These are phyloP conservation scores for Leptonema lineaticorne DNA, from an alignment of 1,140 invertebrate genomes.

Conservation along the genomic window DNA sequence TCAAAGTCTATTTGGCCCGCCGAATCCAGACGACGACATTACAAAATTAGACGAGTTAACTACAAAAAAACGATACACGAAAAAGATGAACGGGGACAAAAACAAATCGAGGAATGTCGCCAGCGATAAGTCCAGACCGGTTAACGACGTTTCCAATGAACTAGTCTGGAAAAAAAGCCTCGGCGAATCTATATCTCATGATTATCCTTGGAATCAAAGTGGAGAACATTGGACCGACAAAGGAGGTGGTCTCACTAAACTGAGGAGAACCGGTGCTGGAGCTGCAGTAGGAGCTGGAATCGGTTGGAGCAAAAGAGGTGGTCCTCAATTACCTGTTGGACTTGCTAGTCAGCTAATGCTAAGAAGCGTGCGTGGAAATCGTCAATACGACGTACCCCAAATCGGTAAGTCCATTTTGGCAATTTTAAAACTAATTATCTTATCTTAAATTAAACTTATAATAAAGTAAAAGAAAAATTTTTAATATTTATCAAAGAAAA, in stretches of 20 bases:
- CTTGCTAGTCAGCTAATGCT: constrained; percentile 64
- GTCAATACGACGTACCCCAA: constrained; percentile 70
- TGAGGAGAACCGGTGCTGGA: constrained; percentile 19
- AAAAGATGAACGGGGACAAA: constrained; percentile 38
- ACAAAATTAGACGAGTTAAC: constrained; percentile 40
- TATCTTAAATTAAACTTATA: no score
- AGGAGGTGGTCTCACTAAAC: constrained; percentile 26
- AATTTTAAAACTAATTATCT: no score
- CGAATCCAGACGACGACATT: constrained; percentile 40
- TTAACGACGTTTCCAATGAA: constrained; percentile 28
- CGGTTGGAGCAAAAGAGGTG: constrained; percentile 29
- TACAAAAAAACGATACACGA: constrained; percentile 39
- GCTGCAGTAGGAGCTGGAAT: neutral
- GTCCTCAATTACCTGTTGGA: constrained; percentile 44
- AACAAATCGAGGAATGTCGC: constrained; percentile 30
- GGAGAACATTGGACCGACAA: constrained; percentile 36
- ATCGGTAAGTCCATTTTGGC: constrained; percentile 61
- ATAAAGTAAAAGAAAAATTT: no score
- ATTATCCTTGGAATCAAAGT: constrained; percentile 39
- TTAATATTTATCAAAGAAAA: neutral
- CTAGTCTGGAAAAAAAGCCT: constrained; percentile 39
- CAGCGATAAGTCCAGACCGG: constrained; percentile 21
- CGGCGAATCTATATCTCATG: constrained; percentile 36
- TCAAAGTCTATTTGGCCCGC: constrained; percentile 37
- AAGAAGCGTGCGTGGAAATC: constrained; percentile 62